Evolutionary conservation across 2,797 vertebrate genomes (phyloP).

Genomic region (Mus spretus): DNA sequence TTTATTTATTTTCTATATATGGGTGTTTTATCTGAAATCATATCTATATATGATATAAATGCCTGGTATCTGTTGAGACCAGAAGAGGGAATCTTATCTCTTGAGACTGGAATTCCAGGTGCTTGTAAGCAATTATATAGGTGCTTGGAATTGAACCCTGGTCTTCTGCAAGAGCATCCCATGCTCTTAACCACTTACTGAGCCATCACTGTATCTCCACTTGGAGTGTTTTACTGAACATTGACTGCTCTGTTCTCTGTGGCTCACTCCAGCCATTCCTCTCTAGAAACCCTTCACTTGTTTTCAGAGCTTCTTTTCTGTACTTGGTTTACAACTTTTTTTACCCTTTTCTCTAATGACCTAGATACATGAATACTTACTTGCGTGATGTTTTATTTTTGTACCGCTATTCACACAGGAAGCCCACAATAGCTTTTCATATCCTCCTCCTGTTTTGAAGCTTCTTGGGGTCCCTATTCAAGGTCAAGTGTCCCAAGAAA

Average conservation of each 20-base stretch:
- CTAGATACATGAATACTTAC: not conserved
- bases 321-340: not conserved
- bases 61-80: not conserved
- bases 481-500: not conserved
- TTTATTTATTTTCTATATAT: not conserved
- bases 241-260: not conserved
- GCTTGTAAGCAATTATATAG: not conserved
- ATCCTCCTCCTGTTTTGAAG: not conserved
- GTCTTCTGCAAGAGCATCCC: not conserved
- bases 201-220: not conserved
- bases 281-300: not conserved
- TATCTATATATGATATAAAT: not conserved
- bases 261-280: not conserved
- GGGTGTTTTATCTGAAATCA: not conserved
- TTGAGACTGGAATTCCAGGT: not conserved
- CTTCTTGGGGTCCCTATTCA: not conserved
- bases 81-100: not conserved
- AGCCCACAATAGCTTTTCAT: not conserved
- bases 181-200: not conserved
- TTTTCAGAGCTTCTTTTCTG: not conserved
- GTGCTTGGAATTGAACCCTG: not conserved
- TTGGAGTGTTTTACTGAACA: not conserved
- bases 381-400: not conserved
- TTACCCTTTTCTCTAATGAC: constrained; percentile 18
- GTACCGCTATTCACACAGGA: not conserved